Conservation (phyloP, 1,140 invertebrate species). For the Ridgeia piscesae region DNA sequence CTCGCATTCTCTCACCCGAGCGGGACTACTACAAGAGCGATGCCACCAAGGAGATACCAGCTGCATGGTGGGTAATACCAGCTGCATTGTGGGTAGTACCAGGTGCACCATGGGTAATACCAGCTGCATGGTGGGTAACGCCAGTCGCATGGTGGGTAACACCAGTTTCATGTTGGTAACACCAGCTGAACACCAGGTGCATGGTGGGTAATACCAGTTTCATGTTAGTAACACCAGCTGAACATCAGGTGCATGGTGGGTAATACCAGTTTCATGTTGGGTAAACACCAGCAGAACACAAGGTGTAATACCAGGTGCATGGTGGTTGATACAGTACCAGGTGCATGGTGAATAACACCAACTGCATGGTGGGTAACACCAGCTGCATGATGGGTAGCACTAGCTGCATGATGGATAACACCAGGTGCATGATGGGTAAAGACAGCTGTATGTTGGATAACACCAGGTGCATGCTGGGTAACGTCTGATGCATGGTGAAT, state of each 20-base stretch:
- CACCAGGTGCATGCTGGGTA: conserved; percentile 25
- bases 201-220: conserved; percentile 22
- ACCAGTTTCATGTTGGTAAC: too few species aligned
- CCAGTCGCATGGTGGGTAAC: conserved; percentile 23
- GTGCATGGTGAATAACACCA: conserved; percentile 24
- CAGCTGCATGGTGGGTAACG: conserved; percentile 23
- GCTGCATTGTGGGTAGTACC: conserved; percentile 21
- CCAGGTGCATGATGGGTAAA: conserved; percentile 22
- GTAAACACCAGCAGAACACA: too few species aligned
- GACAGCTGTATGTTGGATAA: too few species aligned
- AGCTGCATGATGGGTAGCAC: conserved; percentile 21
- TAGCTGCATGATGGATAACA: conserved; percentile 23
- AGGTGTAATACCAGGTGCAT: conserved; percentile 26
- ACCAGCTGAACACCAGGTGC: conserved; percentile 23
- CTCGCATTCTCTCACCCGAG: conserved; percentile 29
- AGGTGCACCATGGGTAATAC: too few species aligned
- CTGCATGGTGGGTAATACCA: conserved; percentile 23
- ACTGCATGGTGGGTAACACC: conserved; percentile 26
- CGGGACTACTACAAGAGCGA: conserved; percentile 36
- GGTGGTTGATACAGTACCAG: conserved; percentile 25
- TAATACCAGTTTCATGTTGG: conserved; percentile 25
- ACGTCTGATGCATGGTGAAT: too few species aligned
- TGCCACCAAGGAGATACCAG: conserved; percentile 26
- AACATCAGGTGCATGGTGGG: conserved; percentile 27
- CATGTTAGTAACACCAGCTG: too few species aligned